These are phyloP conservation scores for Rhopilema esculentum DNA, from an alignment of 30 jellyfish, hydroid and myxozoan species.

Conservation along the genomic window DNA sequence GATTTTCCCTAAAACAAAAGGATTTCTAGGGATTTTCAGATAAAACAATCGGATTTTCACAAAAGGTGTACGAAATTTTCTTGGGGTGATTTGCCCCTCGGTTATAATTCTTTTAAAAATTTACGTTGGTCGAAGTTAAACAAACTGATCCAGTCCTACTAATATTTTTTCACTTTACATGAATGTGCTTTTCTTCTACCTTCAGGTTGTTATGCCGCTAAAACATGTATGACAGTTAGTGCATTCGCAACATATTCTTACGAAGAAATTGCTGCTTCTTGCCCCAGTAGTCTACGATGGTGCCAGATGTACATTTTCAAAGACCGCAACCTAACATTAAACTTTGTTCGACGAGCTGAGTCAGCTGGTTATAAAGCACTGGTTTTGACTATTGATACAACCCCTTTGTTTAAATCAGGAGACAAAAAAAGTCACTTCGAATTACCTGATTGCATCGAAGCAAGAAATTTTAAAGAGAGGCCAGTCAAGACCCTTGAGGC, in stretches of 20 bases:
- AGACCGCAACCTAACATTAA: constrained; percentile 60
- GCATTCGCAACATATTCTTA: constrained; percentile 68
- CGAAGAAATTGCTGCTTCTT: constrained; percentile 79
- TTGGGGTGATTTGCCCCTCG: too few relatives aligned
- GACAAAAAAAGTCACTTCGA: constrained; percentile 49
- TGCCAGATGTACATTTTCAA: constrained; percentile 87
- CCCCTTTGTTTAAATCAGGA: constrained; percentile 36
- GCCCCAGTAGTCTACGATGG: constrained; percentile 72
- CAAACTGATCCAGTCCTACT: too few relatives aligned
- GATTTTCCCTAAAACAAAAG: too few relatives aligned
- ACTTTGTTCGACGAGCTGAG: constrained; percentile 88
- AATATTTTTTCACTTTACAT: not conserved
- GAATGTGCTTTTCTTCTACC: not conserved
- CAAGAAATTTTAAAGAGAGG: constrained; percentile 50
- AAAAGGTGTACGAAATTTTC: too few relatives aligned
- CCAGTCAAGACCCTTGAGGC: not conserved
- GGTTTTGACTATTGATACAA: constrained; percentile 91
- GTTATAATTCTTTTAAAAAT: too few relatives aligned
- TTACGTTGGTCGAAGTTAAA: too few relatives aligned
- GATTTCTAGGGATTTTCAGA: too few relatives aligned
- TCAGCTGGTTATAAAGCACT: constrained; percentile 89
- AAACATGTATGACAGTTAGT: constrained; percentile 96
- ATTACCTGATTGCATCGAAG: constrained; percentile 35
- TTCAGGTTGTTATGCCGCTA: constrained; percentile 48
- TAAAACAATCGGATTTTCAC: too few relatives aligned